Evolutionary conservation across 2,797 vertebrate genomes (phyloP).

Genomic region (Apogon talboti): DNA sequence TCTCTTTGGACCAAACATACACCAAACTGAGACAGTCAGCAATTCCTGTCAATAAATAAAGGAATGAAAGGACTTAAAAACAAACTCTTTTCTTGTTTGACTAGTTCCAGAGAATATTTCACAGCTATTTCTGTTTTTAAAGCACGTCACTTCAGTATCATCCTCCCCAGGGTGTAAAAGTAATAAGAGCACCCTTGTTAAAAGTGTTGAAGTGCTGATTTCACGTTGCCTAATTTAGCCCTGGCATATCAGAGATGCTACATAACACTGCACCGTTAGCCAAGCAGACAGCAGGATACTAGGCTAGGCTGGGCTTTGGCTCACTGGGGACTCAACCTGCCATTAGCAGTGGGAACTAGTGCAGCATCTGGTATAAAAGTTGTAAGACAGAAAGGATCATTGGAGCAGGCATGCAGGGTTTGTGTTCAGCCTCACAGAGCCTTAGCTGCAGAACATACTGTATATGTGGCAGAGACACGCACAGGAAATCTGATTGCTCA

Average conservation of each 20-base stretch:
- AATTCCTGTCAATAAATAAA: conserved; percentile 26
- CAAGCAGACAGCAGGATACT: conserved; percentile 68
- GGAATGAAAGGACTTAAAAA: conserved; percentile 22
- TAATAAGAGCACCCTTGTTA: conserved; percentile 57
- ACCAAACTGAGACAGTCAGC: conserved; percentile 6
- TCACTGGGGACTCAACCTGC: conserved; percentile 69
- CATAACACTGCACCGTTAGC: conserved; percentile 71
- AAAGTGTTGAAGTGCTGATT: conserved; percentile 70
- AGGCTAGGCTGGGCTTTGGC: conserved; percentile 63
- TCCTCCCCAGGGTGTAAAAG: conserved; percentile 46
- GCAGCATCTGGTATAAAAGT: conserved; percentile 55
- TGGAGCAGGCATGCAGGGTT: conserved; percentile 50
- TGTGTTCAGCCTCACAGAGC: conserved; percentile 44
- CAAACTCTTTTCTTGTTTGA: conserved; percentile 31
- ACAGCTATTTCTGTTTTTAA: conserved; percentile 55
- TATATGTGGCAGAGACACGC: conserved; percentile 53
- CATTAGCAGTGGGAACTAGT: conserved; percentile 66
- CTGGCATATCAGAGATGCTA: conserved; percentile 65
- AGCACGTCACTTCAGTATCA: conserved; percentile 51
- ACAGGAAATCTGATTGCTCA: conserved; percentile 62
- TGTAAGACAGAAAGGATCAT: conserved; percentile 50
- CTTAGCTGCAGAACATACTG: conserved; percentile 42
- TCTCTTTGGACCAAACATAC: conserved; percentile 26
- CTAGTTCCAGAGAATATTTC: conserved; percentile 31
- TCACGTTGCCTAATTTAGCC: conserved; percentile 69